Evolutionary conservation across 2,888 invertebrate genomes (phyloP), one percentile per base, ranked within the genome.

Genomic region (Hirtodrosophila confusa): DNA sequence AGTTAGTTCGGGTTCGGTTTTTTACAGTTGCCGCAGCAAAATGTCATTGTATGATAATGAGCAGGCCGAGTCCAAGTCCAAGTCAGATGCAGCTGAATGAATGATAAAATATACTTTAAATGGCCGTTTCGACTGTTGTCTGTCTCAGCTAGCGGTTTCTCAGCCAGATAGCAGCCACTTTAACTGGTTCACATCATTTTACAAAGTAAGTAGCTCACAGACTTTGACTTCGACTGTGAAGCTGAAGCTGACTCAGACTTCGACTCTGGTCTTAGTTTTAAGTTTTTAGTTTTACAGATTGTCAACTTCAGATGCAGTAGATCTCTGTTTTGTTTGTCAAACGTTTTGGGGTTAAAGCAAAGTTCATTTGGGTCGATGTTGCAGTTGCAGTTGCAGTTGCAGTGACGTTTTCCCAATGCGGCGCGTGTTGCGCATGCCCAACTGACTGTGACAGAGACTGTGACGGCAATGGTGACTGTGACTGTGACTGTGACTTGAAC

Each of bases 1-100:
- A 80, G 87, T 76, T 78, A 57, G 65, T 51, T 67, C 44, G 43
- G 31, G 60, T 29, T 56, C 43, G 47, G 50, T 47, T 69, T 69
- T 78, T 78, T 78, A 78, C 78, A 78, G 78, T 78, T 78, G 79
- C 68, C 71, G 57, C 62, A 55, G 69, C 71, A 60, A 85, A 85
- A 85, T 88, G 88, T 85, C 85, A 85, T 85, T 85, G 85, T 88
- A 85, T 85, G 85, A 88, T 85, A 85, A 85, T 85, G 84, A 85
- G 84, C 79, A 69, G 44, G 54, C 60, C 76, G 72, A 56, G 17
- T 17, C 71, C 71, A 78, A 66, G 78, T 86, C 75, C 78, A 77
- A 80, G 84, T 74, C 86, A 80, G 82, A 75, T 82, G 86, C 86
- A 84, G 82, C 85, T 87, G 82, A 82, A 82, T 87, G 82, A 82